Base-by-base conservation (phyloP, 2,888 invertebrate species). In the Cyrtodaria siliqua region DNA sequence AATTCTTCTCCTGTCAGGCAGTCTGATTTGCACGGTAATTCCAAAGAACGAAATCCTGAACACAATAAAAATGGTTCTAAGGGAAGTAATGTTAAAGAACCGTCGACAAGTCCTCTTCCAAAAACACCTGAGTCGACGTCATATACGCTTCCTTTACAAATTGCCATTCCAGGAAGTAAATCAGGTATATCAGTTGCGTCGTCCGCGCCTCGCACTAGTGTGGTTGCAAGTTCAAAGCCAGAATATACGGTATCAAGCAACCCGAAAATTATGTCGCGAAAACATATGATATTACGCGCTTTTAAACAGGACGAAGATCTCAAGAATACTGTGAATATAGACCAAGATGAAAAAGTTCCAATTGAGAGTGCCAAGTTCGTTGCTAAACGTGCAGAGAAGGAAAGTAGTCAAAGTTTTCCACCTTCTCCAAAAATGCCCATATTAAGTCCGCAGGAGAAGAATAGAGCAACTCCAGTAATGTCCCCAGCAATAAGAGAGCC, bases 381-480 rank as follows among this genome's bases (percentile, higher is more conserved):
- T 1, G 38, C 76, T 6, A 67, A 69, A 44, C 73, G 73, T 24
- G 38, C 63, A 12, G 80, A 80, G 9, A 80, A 59, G 44, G 79
- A 79, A 23, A n/a, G 27, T 0, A 66, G 23, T 60, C 82, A 70
- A n/a, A 68, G 63, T 27, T 82, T 76, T 64, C 88, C 89, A 6
- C 79, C 87, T 14, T 90, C 89, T 33, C 90, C 90, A 2, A 89
- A 90, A 80, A 90, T 90, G 90, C 90, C 90, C 9, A 90, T 89
- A 50, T 70, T 90, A 26, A 90, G 89, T 74, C 90, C 90, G 8
- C 89, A 90, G 55, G 88, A 88, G 50, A 87, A 87, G 44, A 78
- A 84, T 24, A 79, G 75, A 66, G 47, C 77, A 66, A 56, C 79
- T 9, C 82, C 60, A 55, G 52, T 62, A 42, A 70, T 74, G 24